Evolutionary conservation across 37 sponge, comb jelly and placozoan genomes (phyloP).

Genomic region (Oscarella lobularis): DNA sequence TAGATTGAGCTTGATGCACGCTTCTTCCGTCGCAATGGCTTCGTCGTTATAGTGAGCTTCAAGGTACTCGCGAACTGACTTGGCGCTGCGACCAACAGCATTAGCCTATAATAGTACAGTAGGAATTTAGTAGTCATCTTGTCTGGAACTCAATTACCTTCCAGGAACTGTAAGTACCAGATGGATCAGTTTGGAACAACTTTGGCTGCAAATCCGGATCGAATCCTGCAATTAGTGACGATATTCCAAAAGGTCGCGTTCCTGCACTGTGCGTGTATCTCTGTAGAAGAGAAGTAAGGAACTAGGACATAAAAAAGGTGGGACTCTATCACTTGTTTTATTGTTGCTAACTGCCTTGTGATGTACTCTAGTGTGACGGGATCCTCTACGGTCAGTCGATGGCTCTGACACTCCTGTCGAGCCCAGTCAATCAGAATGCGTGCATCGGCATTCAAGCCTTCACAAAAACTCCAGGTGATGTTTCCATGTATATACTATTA

Average conservation of each 20-base stretch:
- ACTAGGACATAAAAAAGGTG: too few relatives aligned
- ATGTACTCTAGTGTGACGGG: constrained; percentile 97
- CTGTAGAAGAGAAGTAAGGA: constrained; percentile 31
- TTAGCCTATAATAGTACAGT: constrained; percentile 49
- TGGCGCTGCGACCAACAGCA: constrained; percentile 86
- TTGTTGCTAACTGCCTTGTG: constrained; percentile 74
- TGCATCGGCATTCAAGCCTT: constrained; percentile 93
- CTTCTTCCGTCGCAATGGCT: constrained; percentile 52
- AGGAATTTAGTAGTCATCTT: background rate
- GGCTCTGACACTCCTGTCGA: constrained; percentile 95
- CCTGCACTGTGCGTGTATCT: constrained; percentile 88
- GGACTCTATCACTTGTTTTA: constrained; percentile 66
- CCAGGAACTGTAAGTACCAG: constrained; percentile 96
- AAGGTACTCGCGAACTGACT: constrained; percentile 92
- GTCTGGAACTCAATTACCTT: constrained; percentile 36
- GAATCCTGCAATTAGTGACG: constrained; percentile 89
- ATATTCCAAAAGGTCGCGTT: constrained; percentile 90
- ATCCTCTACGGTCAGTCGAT: constrained; percentile 84
- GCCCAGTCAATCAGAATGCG: constrained; percentile 90
- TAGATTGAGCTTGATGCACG: constrained; percentile 69
- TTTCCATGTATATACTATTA: too few relatives aligned
- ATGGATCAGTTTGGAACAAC: constrained; percentile 94
- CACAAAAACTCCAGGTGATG: too few relatives aligned
- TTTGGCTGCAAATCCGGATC: constrained; percentile 76
- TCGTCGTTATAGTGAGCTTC: constrained; percentile 92